These are phyloP conservation scores for Anastrepha obliqua DNA, from an alignment of 1,140 invertebrate species.

Conservation along the genomic window DNA sequence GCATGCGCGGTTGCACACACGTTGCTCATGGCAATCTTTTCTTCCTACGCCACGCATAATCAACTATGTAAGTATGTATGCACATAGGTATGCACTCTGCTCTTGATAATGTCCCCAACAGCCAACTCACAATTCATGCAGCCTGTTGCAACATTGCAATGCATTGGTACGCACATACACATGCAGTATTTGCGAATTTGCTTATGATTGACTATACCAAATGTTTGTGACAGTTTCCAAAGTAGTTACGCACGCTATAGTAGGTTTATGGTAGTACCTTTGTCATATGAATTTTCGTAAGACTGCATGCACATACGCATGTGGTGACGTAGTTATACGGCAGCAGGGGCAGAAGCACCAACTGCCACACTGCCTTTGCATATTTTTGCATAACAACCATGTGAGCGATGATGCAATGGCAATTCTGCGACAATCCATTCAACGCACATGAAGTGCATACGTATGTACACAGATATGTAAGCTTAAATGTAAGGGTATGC, in stretches of 20 bases:
- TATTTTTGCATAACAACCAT: conserved; percentile 33
- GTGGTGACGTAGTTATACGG: neutral
- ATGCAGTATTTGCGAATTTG: neutral
- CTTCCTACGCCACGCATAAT: neutral
- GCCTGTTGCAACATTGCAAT: neutral
- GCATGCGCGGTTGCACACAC: neutral
- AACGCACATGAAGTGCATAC: neutral
- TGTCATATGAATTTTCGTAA: neutral
- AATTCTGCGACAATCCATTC: conserved; percentile 10
- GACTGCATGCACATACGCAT: neutral
- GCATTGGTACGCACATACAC: neutral
- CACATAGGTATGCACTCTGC: neutral
- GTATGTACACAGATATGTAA: neutral
- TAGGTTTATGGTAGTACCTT: neutral
- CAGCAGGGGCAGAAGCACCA: conserved; percentile 34
- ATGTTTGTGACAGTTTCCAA: conserved; percentile 25
- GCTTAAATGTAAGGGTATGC: neutral
- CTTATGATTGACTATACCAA: conserved; percentile 38
- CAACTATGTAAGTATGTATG: neutral
- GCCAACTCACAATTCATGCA: neutral
- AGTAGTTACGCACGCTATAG: conserved; percentile 15
- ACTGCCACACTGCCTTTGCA: conserved; percentile 20
- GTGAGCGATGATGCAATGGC: conserved; percentile 9
- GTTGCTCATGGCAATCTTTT: neutral
- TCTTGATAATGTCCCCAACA: neutral